These are phyloP conservation scores for Accipiter badius DNA, from an alignment of 2,797 vertebrate genomes.

Conservation along the genomic window DNA sequence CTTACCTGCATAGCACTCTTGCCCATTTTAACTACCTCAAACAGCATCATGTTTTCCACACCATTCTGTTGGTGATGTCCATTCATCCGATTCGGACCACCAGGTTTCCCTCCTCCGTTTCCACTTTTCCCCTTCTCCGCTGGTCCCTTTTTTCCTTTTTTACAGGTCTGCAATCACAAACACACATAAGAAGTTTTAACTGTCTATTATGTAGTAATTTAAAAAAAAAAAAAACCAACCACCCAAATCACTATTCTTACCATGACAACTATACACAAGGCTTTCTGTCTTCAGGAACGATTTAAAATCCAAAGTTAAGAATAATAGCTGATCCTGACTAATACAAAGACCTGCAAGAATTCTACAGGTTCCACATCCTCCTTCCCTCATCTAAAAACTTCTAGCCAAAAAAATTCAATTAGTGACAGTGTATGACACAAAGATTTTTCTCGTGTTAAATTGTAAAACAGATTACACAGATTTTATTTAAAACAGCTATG, in stretches of 20 bases:
- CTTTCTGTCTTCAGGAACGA: not conserved
- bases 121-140: constrained; percentile 87
- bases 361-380: not conserved
- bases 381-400: not conserved
- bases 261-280: not conserved
- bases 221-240: not conserved
- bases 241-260: not conserved
- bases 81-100: constrained; percentile 89
- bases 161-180: constrained; percentile 79
- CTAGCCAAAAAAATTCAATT: not conserved
- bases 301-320: not conserved
- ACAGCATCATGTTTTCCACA: constrained; percentile 99
- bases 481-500: not conserved
- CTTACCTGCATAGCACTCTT: constrained; percentile 99
- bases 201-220: not conserved
- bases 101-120: constrained; percentile 87
- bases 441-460: rapidly evolving
- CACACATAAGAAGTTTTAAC: not conserved
- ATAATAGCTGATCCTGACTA: not conserved
- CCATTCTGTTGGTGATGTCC: constrained; percentile 99
- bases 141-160: constrained; percentile 90
- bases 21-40: constrained; percentile 97
- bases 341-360: not conserved
- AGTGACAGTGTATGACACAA: not conserved
- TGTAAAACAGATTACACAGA: not conserved